phyloP scores from a whole-genome alignment of 1,140 invertebrate species.

The Olivierus martensii region DNA sequence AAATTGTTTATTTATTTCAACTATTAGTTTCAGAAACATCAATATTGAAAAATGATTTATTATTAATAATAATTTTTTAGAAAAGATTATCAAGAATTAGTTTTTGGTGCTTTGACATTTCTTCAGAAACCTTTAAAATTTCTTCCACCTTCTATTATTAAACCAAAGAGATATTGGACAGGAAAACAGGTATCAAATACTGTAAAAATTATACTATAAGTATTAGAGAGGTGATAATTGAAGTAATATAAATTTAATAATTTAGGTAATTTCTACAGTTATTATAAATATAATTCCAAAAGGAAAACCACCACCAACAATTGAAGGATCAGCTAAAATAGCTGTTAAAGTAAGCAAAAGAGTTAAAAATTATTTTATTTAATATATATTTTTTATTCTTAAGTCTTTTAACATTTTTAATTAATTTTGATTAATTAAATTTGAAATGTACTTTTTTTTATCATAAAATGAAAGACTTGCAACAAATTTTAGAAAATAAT shows the following conservation, averaged over 20 bases:
- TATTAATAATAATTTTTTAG: conserved; percentile 28
- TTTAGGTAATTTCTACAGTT: conserved; percentile 32
- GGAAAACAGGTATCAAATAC: conserved; percentile 73
- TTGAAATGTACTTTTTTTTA: no score
- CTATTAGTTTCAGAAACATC: no score
- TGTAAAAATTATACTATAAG: neutral
- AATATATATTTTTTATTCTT: conserved; percentile 10
- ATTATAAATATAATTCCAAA: conserved; percentile 27
- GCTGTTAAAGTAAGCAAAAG: conserved; percentile 45
- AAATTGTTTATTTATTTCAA: no score
- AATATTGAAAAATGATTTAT: no score
- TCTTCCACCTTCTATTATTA: conserved; percentile 74
- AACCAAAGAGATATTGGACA: conserved; percentile 81
- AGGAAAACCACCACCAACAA: conserved; percentile 53
- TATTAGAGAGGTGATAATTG: neutral
- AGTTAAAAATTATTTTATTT: no score
- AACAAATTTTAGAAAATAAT: no score
- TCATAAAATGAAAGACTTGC: no score
- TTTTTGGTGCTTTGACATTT: conserved; percentile 65
- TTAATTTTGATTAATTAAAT: neutral
- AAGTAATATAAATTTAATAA: neutral
- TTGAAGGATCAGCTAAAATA: conserved; percentile 74
- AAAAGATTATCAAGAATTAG: conserved; percentile 78
- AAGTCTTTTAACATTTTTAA: neutral
- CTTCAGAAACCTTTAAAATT: conserved; percentile 44